Conservation (phyloP, 2,797 vertebrate genomes). For the Prionace glauca region DNA sequence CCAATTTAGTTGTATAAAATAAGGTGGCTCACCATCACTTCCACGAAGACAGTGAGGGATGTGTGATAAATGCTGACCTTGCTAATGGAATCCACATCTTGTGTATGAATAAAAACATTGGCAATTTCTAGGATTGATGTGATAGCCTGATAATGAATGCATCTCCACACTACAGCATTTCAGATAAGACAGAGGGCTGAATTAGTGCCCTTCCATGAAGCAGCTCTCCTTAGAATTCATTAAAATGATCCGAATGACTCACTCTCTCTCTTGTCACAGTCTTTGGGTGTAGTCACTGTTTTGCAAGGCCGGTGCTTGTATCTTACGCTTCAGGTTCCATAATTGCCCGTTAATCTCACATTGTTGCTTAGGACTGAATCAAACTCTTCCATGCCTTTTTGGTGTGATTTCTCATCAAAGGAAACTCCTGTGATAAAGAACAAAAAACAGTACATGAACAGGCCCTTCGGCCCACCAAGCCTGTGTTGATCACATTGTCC, state of each 20-base stretch:
- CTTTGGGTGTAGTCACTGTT: not conserved
- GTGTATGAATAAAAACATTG: not conserved
- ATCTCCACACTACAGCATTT: not conserved
- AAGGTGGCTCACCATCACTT: not conserved
- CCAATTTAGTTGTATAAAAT: not conserved
- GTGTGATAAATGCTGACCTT: not conserved
- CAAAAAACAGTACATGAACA: no score
- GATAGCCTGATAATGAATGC: not conserved
- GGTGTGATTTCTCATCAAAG: not conserved
- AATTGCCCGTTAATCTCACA: conserved; percentile 1
- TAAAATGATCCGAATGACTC: not conserved
- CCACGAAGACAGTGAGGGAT: not conserved
- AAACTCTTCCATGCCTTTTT: not conserved
- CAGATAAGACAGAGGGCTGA: not conserved
- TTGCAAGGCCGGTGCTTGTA: not conserved
- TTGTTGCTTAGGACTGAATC: not conserved
- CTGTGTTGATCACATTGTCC: no score
- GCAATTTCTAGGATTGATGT: not conserved
- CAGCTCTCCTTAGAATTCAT: not conserved
- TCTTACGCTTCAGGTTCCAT: not conserved
- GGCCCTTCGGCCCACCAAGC: no score
- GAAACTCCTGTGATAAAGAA: not conserved
- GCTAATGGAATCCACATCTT: not conserved
- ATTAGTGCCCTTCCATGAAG: not conserved
- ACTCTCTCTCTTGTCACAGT: not conserved